Evolutionary conservation across 2,113 vertebrate species (phyloP).

Genomic region (Pteronura brasiliensis): DNA sequence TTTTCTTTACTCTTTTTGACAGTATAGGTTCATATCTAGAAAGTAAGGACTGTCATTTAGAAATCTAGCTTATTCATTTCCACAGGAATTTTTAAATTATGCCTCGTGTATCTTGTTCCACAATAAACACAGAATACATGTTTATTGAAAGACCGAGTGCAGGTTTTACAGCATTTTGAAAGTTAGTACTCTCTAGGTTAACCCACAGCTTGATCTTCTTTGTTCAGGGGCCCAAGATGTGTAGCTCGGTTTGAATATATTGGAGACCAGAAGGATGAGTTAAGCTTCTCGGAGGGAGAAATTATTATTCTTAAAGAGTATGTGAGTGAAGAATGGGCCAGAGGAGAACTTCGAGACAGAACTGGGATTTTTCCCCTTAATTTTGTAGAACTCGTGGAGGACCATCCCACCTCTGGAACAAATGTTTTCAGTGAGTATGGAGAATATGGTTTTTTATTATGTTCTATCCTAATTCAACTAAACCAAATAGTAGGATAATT

Average conservation of each 20-base stretch:
- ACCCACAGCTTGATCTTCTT: conserved; percentile 48
- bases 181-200: not conserved
- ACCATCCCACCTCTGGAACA: conserved; percentile 81
- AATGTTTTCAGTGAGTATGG: conserved; percentile 62
- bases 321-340: conserved; percentile 93
- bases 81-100: not conserved
- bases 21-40: not conserved
- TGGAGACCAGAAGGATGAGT: conserved; percentile 91
- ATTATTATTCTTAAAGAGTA: conserved; percentile 90
- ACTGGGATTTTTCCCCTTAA: conserved; percentile 93
- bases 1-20: not conserved
- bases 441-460: not conserved
- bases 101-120: not conserved
- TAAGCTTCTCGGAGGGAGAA: conserved; percentile 94
- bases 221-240: conserved; percentile 89
- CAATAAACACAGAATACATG: conserved; percentile 23
- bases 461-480: not conserved
- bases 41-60: not conserved
- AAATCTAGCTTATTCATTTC: not conserved
- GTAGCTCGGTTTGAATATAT: conserved; percentile 94
- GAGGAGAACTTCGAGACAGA: conserved; percentile 84
- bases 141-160: not conserved
- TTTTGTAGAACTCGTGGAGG: conserved; percentile 93
- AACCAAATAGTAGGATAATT: not conserved
- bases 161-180: conserved; percentile 10